Conservation (phyloP, 2,888 invertebrate genomes). For the Scaptodrosophila latifasciaeformis region DNA sequence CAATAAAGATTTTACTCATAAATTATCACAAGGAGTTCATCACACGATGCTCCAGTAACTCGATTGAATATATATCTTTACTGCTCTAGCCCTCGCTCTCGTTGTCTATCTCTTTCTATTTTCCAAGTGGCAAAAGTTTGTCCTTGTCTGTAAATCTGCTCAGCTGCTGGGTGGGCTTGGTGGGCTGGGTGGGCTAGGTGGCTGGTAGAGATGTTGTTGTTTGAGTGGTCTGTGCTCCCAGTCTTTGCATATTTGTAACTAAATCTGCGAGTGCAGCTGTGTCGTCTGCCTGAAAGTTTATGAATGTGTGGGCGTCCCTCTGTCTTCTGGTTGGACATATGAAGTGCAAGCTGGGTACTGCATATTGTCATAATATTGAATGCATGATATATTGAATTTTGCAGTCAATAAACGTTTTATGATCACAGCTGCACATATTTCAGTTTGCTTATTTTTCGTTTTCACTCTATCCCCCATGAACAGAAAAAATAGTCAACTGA, state of each 20-base stretch:
- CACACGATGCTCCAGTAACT: slow-evolving; percentile 22
- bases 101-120: slow-evolving; percentile 1
- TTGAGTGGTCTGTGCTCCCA: too few species aligned
- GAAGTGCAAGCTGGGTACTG: slow-evolving; percentile 37
- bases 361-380: slow-evolving; percentile 65
- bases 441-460: slow-evolving; percentile 11
- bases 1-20: slow-evolving; percentile 62
- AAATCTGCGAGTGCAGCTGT: slow-evolving; percentile 44
- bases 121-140: too few species aligned
- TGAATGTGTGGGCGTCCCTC: slow-evolving; percentile 3
- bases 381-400: slow-evolving; percentile 68
- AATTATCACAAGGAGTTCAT: slow-evolving; percentile 64
- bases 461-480: too few species aligned
- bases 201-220: too few species aligned
- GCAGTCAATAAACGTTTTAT: slow-evolving; percentile 66
- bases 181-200: background rate
- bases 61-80: background rate
- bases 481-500: too few species aligned
- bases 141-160: background rate
- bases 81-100: slow-evolving; percentile 6
- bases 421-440: slow-evolving; percentile 55
- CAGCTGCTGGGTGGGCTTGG: background rate
- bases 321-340: slow-evolving; percentile 14
- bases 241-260: slow-evolving; percentile 39
- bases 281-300: slow-evolving; percentile 36